Evolutionary conservation across 2,797 vertebrate genomes (phyloP).

Genomic region (Tangara arthus): DNA sequence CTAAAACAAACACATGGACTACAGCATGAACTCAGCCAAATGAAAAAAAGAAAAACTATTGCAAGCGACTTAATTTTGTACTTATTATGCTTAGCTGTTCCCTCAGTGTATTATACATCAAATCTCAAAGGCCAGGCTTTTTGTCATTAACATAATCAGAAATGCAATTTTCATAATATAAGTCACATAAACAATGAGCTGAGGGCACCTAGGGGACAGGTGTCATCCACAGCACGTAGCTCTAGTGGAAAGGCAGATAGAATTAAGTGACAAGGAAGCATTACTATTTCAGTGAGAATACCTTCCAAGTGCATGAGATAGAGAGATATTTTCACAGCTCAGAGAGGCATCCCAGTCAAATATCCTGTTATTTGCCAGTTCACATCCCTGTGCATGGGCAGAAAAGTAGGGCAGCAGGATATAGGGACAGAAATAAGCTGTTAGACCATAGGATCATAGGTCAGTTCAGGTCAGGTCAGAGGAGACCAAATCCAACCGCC

Average conservation of each 20-base stretch:
- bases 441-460: not conserved
- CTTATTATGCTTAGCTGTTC: not conserved
- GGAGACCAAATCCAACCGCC: not conserved
- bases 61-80: conserved; percentile 70
- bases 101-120: conserved; percentile 75
- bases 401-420: not conserved
- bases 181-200: not conserved
- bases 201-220: not conserved
- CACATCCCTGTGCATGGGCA: not conserved
- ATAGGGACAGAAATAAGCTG: not conserved
- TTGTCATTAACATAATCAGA: conserved; percentile 38
- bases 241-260: not conserved
- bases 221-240: not conserved
- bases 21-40: conserved; percentile 81
- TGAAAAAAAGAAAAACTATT: conserved; percentile 54
- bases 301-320: not conserved
- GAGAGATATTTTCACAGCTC: not conserved
- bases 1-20: conserved; percentile 81
- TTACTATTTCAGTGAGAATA: not conserved
- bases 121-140: conserved; percentile 71
- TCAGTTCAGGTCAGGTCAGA: not conserved
- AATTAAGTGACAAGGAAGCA: not conserved
- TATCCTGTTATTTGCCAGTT: not conserved
- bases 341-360: not conserved
- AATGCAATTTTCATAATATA: not conserved